phyloP scores from a whole-genome alignment of 2,888 invertebrate species.

The Monoplex corrugatus region DNA sequence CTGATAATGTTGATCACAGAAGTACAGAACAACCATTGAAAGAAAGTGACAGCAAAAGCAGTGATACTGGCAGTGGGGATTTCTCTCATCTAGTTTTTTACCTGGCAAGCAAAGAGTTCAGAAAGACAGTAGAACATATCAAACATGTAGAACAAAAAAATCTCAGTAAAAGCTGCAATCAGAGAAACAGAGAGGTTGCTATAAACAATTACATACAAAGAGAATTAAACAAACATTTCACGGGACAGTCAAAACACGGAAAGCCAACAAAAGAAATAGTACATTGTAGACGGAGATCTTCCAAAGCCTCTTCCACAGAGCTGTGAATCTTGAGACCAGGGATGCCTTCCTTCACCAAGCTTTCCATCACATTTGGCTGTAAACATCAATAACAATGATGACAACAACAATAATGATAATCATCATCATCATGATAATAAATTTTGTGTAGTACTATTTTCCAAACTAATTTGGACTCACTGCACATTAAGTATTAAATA shows the following conservation, averaged over 20 bases:
- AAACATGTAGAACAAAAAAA: not conserved
- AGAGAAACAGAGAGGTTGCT: too few species aligned
- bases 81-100: too few species aligned
- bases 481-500: not conserved
- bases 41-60: too few species aligned
- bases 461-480: not conserved
- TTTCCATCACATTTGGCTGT: conserved; percentile 43
- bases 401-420: not conserved
- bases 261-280: not conserved
- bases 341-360: conserved; percentile 46
- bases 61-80: too few species aligned
- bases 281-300: conserved; percentile 51
- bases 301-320: conserved; percentile 50
- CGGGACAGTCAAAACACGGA: not conserved
- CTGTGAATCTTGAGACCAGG: conserved; percentile 34
- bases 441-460: not conserved
- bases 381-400: not conserved
- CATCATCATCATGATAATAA: too few species aligned
- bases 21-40: too few species aligned
- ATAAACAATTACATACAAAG: too few species aligned
- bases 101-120: too few species aligned
- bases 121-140: too few species aligned
- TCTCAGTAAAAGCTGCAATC: not conserved
- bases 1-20: too few species aligned
- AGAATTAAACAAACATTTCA: too few species aligned